Evolutionary conservation across 2,113 vertebrate genomes (phyloP).

Genomic region (Anoura caudifer): DNA sequence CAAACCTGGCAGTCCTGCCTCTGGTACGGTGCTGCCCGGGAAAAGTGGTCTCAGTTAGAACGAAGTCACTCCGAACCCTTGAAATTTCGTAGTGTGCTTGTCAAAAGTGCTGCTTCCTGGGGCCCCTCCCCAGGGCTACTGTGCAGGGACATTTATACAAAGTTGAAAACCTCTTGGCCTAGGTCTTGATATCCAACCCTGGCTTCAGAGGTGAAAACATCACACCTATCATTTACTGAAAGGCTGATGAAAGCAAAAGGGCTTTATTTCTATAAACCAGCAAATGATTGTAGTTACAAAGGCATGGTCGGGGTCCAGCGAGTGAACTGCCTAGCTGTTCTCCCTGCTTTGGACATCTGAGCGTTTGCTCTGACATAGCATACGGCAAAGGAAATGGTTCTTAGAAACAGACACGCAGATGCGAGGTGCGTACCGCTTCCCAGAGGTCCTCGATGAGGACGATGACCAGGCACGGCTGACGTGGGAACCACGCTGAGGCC

Average conservation of each 20-base stretch:
- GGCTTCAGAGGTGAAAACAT: not conserved
- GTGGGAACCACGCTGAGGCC: not conserved
- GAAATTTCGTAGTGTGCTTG: fast-evolving
- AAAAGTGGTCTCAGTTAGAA: not conserved
- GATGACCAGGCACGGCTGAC: fast-evolving
- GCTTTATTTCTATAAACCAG: not conserved
- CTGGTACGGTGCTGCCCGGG: not conserved
- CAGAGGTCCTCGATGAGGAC: not conserved
- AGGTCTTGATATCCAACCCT: not conserved
- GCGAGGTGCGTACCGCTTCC: fast-evolving
- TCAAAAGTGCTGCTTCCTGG: not conserved
- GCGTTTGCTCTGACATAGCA: not conserved
- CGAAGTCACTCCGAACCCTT: not conserved
- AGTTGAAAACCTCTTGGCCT: fast-evolving
- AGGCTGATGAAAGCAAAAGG: not conserved
- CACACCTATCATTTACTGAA: not conserved
- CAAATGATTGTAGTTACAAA: not conserved
- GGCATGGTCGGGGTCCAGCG: no score
- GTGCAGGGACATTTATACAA: fast-evolving
- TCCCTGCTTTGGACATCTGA: not conserved
- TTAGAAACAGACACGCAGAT: not conserved
- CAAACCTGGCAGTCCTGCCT: fast-evolving
- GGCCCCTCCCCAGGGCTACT: not conserved
- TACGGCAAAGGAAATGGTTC: fast-evolving
- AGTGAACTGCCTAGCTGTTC: fast-evolving